Conservation (phyloP, 2,888 invertebrate species). For the Chouioia cunea region DNA sequence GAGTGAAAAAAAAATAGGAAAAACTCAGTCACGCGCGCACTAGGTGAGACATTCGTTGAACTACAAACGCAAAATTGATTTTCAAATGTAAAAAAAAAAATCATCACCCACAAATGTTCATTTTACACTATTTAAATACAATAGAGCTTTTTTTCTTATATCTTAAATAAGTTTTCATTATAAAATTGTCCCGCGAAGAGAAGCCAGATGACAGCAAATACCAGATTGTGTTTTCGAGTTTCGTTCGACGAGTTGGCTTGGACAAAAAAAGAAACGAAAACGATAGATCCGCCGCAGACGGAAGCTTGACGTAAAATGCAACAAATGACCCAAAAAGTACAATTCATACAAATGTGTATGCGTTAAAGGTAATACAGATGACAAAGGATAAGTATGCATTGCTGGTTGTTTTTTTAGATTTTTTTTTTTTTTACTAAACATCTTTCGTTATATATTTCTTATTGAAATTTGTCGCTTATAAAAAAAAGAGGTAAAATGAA, state of each 20-base stretch:
- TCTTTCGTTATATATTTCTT: conserved; percentile 22
- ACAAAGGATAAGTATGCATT: conserved; percentile 43
- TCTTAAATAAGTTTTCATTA: conserved; percentile 67
- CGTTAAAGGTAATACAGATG: conserved; percentile 41
- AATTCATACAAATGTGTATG: conserved; percentile 18
- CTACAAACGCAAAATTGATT: conserved; percentile 68
- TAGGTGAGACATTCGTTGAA: conserved; percentile 68
- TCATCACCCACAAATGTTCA: conserved; percentile 67
- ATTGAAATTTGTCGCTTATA: conserved; percentile 37
- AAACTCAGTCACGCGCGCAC: conserved; percentile 67
- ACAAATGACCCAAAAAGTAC: conserved; percentile 19
- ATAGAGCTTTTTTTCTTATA: conserved; percentile 66
- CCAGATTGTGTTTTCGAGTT: conserved; percentile 51
- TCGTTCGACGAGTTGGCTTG: conserved; percentile 59
- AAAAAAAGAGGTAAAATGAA: conserved; percentile 25
- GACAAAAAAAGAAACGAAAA: conserved; percentile 52
- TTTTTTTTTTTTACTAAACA: conserved; percentile 16
- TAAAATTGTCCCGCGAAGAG: conserved; percentile 65
- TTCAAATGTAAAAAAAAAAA: conserved; percentile 64
- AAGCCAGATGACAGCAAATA: conserved; percentile 65
- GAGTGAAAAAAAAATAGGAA: conserved; percentile 54
- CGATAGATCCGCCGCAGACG: conserved; percentile 56
- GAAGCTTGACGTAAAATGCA: conserved; percentile 37
- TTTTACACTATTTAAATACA: conserved; percentile 69
- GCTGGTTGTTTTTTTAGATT: conserved; percentile 40